A percentile compares a stretch with the other conserved stretches of the same genome.
Evolutionary conservation across 2,113 vertebrate species (phyloP).

Genomic region (Ramphastos sulfuratus): DNA sequence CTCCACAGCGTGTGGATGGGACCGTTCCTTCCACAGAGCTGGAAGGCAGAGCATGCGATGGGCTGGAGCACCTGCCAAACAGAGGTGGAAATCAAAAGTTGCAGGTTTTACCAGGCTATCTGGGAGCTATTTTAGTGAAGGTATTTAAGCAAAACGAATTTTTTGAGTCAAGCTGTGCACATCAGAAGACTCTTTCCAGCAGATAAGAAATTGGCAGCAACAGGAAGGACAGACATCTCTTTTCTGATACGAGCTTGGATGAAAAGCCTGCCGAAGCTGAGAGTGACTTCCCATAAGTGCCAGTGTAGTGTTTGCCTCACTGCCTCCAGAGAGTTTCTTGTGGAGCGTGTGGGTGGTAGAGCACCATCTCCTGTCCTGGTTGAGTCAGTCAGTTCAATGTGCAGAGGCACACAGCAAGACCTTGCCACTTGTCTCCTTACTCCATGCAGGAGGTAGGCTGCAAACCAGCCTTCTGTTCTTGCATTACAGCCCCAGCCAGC

Average conservation of each 20-base stretch:
- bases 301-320: rapidly evolving
- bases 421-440: background rate
- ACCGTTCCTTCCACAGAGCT: rapidly evolving
- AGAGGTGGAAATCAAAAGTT: background rate
- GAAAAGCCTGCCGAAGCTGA: background rate
- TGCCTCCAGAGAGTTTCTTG: rapidly evolving
- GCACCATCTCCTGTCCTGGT: background rate
- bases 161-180: background rate
- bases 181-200: background rate
- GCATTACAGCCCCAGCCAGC: background rate
- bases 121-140: background rate
- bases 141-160: background rate
- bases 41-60: background rate
- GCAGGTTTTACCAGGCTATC: background rate
- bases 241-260: background rate
- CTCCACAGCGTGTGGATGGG: background rate
- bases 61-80: background rate
- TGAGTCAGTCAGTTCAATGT: background rate
- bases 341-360: background rate
- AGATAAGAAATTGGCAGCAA: background rate
- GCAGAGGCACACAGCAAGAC: background rate
- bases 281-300: background rate
- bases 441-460: background rate
- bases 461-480: background rate
- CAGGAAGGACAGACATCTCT: background rate